These are phyloP conservation scores for Eupithecia subumbrata DNA, from an alignment of 2,888 invertebrate genomes.

Conservation along the genomic window DNA sequence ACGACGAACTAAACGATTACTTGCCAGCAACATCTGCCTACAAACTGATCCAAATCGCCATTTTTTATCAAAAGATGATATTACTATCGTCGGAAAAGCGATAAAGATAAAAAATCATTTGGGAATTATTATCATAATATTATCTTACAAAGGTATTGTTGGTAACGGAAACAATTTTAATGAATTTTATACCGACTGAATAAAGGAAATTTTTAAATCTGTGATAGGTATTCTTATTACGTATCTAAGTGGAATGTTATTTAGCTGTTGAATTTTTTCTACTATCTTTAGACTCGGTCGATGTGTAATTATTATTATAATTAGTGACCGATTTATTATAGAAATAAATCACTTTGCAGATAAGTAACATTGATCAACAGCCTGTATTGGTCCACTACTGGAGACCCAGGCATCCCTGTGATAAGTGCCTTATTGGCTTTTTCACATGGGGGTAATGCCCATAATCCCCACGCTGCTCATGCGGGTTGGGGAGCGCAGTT, in stretches of 20 bases:
- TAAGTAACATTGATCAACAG: not conserved
- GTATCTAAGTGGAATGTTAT: not conserved
- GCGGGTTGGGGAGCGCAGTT: too few relatives aligned
- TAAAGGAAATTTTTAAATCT: not conserved
- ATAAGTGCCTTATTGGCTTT: too few relatives aligned
- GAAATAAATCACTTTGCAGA: not conserved
- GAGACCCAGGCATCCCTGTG: too few relatives aligned
- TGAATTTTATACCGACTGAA: not conserved
- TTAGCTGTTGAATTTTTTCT: not conserved
- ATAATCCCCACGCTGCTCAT: too few relatives aligned
- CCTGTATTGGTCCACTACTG: not conserved
- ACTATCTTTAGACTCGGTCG: not conserved
- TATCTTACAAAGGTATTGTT: not conserved
- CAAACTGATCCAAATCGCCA: conserved; percentile 23
- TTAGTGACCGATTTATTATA: not conserved
- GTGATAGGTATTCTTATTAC: not conserved
- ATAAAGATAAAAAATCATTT: conserved; percentile 32
- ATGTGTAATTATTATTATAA: not conserved
- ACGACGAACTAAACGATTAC: conserved; percentile 18
- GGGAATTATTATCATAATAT: conserved; percentile 16
- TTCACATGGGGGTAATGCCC: too few relatives aligned
- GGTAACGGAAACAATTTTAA: not conserved
- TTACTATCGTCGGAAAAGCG: conserved; percentile 34
- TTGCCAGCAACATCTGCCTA: conserved; percentile 19
- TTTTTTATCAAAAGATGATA: conserved; percentile 31